These are phyloP conservation scores for Ispidina picta DNA, from an alignment of 2,797 vertebrate genomes.

Conservation along the genomic window DNA sequence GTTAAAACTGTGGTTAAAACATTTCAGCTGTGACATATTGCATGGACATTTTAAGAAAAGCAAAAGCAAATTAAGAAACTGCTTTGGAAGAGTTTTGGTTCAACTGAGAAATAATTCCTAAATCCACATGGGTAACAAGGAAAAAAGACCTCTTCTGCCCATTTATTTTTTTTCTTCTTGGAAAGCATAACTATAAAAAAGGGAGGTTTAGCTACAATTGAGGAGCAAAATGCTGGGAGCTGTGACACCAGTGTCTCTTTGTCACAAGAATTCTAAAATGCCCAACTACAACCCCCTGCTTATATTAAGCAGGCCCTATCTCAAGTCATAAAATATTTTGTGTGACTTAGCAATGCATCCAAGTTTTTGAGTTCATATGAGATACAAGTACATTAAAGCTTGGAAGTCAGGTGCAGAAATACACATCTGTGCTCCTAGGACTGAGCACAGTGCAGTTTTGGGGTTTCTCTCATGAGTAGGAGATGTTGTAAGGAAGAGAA, in stretches of 20 bases:
- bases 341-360: background rate
- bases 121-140: background rate
- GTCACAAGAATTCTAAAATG: background rate
- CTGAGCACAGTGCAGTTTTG: background rate
- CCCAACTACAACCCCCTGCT: background rate
- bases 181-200: background rate
- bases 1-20: background rate
- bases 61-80: background rate
- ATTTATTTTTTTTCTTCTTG: background rate
- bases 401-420: background rate
- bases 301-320: background rate
- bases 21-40: background rate
- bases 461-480: background rate
- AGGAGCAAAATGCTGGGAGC: background rate
- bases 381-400: background rate
- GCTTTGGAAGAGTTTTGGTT: background rate
- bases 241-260: background rate
- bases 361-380: background rate
- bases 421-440: background rate
- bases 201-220: background rate
- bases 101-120: background rate
- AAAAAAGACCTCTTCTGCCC: background rate
- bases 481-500: background rate
- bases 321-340: accelerated
- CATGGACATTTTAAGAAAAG: background rate